Evolutionary conservation across 2,888 invertebrate genomes (phyloP).

Genomic region (Macrosoma leucophasiata): DNA sequence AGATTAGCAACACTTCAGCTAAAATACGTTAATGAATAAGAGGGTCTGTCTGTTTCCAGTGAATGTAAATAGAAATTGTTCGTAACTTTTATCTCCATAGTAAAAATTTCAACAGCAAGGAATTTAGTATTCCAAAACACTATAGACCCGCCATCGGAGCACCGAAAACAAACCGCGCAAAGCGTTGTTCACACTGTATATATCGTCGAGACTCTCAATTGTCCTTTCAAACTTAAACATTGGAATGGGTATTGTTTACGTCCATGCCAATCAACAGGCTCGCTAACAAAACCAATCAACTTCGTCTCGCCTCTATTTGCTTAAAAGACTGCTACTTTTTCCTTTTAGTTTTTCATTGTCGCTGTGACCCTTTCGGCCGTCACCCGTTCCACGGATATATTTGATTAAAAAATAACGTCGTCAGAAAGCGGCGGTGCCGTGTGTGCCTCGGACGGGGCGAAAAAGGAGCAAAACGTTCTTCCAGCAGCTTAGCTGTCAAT

Average conservation of each 20-base stretch:
- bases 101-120: constrained; percentile 27
- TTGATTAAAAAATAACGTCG: constrained; percentile 78
- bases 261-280: constrained; percentile 71
- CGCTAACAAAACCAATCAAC: constrained; percentile 77
- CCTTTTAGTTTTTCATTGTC: constrained; percentile 70
- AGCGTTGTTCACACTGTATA: constrained; percentile 41
- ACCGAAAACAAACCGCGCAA: constrained; percentile 32
- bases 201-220: constrained; percentile 61
- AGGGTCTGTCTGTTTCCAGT: too few relatives aligned
- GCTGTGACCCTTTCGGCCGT: constrained; percentile 71
- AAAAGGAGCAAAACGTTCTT: constrained; percentile 65
- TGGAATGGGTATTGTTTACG: constrained; percentile 66
- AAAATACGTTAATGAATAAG: too few relatives aligned
- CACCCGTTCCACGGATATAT: constrained; percentile 74
- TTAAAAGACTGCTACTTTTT: constrained; percentile 69
- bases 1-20: too few relatives aligned
- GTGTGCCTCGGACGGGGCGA: constrained; percentile 42
- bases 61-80: too few relatives aligned
- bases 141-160: constrained; percentile 26
- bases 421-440: constrained; percentile 60
- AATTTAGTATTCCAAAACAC: constrained; percentile 32
- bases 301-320: constrained; percentile 76
- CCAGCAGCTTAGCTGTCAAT: constrained; percentile 65
- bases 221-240: constrained; percentile 71
- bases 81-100: too few relatives aligned